Base-by-base conservation (phyloP, 1,140 invertebrate genomes). In the Euura lappo region DNA sequence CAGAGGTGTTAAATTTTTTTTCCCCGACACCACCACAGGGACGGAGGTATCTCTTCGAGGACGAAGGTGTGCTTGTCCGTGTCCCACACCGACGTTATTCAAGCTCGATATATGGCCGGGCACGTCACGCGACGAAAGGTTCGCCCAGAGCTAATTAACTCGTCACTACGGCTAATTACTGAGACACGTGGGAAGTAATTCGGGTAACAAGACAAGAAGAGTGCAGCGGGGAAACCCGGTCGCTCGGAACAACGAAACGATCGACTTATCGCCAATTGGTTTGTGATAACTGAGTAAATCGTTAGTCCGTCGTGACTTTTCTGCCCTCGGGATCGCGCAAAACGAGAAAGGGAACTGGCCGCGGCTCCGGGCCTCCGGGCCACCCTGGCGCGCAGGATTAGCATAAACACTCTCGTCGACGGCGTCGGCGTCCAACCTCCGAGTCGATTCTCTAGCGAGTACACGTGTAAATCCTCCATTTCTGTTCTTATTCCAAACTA, bases 381-480 rank as follows among this genome's bases (percentile, higher is more conserved):
- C 79, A 81, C 79, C 79, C 79, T 80, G 79, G 51, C 60, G 79
- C 70, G 79, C 28, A 47, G 77, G 71, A 84, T 84, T 83, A 84
- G 78, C 83, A 83, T 83, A 83, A 84, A 83, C 79, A 80, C 77
- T 80, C 78, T 60, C 51, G 51, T 11, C 8, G 51, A 60, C 51
- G 51, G 51, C 51, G 51, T 60, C 51, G 72, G 71, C 71, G 69
- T 42, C 66, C 28, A 72, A 73, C 71, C 73, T 46, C 46, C 66
- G 64, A 60, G 51, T 60, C 13, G 13, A 3, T 11, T 60, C 28
- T 28, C 72, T 68, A 77, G 75, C 11, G 77, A 83, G 79, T 78
- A 85, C 83, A 84, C 79, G 78, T 84, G 83, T 85, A 85, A 85
- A 83, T 84, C 78, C 72, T 70, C 67, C 73, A 78, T 84, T 84